Evolutionary conservation across 2,888 invertebrate species (phyloP), one percentile per base, ranked within the genome.

Genomic region (Argyresthia goedartella): DNA sequence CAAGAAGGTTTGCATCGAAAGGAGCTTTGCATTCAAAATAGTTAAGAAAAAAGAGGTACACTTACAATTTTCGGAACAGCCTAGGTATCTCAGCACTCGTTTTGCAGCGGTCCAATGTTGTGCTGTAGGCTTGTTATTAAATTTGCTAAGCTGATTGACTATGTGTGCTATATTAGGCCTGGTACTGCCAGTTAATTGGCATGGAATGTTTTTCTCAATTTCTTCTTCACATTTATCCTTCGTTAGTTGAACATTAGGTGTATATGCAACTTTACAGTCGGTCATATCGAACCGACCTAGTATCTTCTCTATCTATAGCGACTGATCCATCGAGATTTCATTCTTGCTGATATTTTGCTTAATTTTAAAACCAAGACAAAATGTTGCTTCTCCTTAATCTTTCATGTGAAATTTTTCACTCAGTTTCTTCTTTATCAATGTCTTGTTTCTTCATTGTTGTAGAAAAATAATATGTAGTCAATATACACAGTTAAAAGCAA

Each of bases 31-130:
- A n/a, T n/a, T n/a, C n/a, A n/a, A n/a, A n/a, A n/a, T n/a, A n/a
- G n/a, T n/a, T n/a, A n/a, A n/a, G n/a, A n/a, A n/a, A n/a, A n/a
- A n/a, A n/a, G n/a, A n/a, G n/a, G n/a, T n/a, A n/a, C n/a, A n/a
- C n/a, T n/a, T n/a, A n/a, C n/a, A n/a, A n/a, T n/a, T n/a, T n/a
- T n/a, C n/a, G n/a, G n/a, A n/a, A n/a, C n/a, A n/a, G n/a, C n/a
- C n/a, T n/a, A 66, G 15, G 36, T 60, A 62, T 16, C 56, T 35
- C 35, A 57, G 14, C 0, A 57, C 50, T 42, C 53, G 3, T 11
- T 58, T 57, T 8, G 54, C 11, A 34, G 57, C 54, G 14, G 43
- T 41, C 58, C 57, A 60, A 39, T 58, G 58, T 43, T 45, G 36
- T 39, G 43, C 42, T 51, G 43, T 49, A 35, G 52, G 52, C n/a